Conservation (phyloP, 2,888 invertebrate species). For the Pollenia amentaria region DNA sequence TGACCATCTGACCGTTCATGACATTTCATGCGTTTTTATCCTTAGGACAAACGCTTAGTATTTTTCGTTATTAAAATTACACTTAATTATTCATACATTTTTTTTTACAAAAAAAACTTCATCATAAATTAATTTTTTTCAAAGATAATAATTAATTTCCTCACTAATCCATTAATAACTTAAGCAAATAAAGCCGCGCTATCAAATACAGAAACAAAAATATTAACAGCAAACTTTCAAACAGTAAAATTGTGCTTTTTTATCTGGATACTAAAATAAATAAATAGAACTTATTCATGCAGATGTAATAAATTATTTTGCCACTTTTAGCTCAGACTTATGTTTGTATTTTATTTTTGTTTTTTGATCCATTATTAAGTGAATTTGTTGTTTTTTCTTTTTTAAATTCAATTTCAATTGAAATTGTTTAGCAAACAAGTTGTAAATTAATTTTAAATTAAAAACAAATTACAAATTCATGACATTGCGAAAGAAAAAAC, state of each 20-base stretch:
- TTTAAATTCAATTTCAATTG: constrained; percentile 4
- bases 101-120: too few species aligned
- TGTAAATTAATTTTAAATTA: constrained; percentile 25
- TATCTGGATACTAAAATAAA: not conserved
- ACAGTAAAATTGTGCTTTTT: not conserved
- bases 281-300: constrained; percentile 1
- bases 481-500: constrained; percentile 14
- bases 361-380: not conserved
- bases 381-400: constrained; percentile 1
- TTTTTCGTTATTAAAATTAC: too few species aligned
- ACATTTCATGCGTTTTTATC: too few species aligned
- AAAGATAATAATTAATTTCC: too few species aligned
- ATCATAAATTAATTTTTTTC: too few species aligned
- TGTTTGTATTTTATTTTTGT: not conserved
- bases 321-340: not conserved
- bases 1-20: too few species aligned
- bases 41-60: too few species aligned
- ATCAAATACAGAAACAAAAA: not conserved
- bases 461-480: constrained; percentile 28
- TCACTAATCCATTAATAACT: too few species aligned
- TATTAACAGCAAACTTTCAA: not conserved
- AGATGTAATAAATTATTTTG: constrained; percentile 30
- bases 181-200: too few species aligned
- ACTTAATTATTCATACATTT: too few species aligned
- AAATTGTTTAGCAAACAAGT: constrained; percentile 8